Base-by-base conservation (phyloP, 2,797 vertebrate species). In the Anabas testudineus region DNA sequence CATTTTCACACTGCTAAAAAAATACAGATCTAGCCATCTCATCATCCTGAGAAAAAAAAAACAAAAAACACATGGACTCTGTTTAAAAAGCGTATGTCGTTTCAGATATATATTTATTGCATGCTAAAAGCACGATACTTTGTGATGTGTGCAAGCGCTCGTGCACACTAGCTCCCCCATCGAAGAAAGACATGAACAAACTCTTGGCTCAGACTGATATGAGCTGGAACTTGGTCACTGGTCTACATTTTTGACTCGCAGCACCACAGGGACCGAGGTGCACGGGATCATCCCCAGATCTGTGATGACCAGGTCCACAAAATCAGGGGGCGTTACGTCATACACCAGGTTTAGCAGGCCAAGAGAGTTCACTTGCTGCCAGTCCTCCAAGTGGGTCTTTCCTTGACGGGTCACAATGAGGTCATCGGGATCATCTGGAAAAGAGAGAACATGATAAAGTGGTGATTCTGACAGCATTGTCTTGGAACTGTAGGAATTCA, bases 221-320 rank as follows among this genome's bases (percentile, higher is more conserved):
- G 60, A 61, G 66, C 34, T 10, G 28, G 37, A 37, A 56, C 42
- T 37, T 10, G 15, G 71, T 94, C 91, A 97, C 84, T 95, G 97
- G 90, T 99, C 97, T 78, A 97, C 94, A 0, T 94, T 99, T 91
- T 99, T 99, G 64, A 99, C 97, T 22, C 97, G 94, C 36, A 99
- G 94, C 59, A 99, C 97, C 10, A 99, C 98, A 1, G 98, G 98
- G 43, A 99, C 98, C 0, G 98, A 99, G 43, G 97, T 99, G 91
- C 98, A 99, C 2, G 98, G 98, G 83, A 99, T 99, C 97, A 99
- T 99, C 59, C 97, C 98, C 85, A 99, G 88, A 71, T 99, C 97
- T 0, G 98, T 99, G 94, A 99, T 99, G 83, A 99, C 98, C 70
- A 99, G 91, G 56, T 99, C 98, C 80, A 99, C 98, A 14, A 99